phyloP scores from a whole-genome alignment of 2,888 invertebrate genomes.

The Liodrosophila aerea region DNA sequence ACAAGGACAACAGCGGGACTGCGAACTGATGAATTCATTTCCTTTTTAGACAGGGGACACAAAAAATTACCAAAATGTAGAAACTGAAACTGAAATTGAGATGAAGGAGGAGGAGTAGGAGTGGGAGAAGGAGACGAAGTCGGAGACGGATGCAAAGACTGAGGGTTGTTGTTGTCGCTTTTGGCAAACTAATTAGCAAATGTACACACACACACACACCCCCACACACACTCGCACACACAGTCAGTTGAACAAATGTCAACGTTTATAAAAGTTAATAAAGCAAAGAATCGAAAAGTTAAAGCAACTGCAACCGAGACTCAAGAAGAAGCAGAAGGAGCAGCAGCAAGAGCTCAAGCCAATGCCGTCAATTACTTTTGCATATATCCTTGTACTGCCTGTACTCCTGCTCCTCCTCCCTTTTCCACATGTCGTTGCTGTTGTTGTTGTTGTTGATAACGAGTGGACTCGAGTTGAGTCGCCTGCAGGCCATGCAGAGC shows the following conservation, averaged over 20 bases:
- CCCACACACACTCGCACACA: not conserved
- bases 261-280: constrained; percentile 62
- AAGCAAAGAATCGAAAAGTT: constrained; percentile 53
- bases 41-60: constrained; percentile 58
- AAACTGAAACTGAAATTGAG: constrained; percentile 1
- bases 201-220: constrained; percentile 51
- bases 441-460: constrained; percentile 36
- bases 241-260: constrained; percentile 29
- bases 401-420: constrained; percentile 14
- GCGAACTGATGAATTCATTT: constrained; percentile 67
- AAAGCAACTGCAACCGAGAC: constrained; percentile 21
- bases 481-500: constrained; percentile 10
- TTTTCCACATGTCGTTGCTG: constrained; percentile 23
- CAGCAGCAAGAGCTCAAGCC: constrained; percentile 15
- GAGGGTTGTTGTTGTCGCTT: constrained; percentile 20
- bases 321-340: constrained; percentile 18
- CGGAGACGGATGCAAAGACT: not conserved
- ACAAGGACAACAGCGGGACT: constrained; percentile 8
- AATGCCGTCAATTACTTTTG: constrained; percentile 70
- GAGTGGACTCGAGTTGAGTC: constrained; percentile 32
- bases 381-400: constrained; percentile 48
- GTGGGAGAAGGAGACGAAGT: constrained; percentile 1
- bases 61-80: constrained; percentile 7
- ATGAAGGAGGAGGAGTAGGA: not conserved
- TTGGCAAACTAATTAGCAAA: constrained; percentile 75